phyloP scores from a whole-genome alignment of 2,888 invertebrate species.

The Lepidonotus clava region DNA sequence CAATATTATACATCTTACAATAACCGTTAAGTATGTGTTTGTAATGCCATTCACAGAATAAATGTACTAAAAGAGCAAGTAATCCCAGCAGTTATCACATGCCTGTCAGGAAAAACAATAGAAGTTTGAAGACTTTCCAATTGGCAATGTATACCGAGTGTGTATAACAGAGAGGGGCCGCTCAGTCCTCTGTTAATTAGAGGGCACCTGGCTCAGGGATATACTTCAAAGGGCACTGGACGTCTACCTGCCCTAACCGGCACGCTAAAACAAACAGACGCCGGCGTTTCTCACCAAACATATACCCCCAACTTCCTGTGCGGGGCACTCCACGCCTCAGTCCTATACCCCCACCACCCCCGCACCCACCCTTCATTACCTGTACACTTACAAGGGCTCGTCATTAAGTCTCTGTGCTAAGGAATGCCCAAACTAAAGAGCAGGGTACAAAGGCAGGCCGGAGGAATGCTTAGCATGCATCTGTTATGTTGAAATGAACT shows the following conservation, averaged over 20 bases:
- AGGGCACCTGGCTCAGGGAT: neutral
- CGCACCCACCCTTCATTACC: too few relatives aligned
- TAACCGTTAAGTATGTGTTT: neutral
- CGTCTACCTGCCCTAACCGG: neutral
- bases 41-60: too few relatives aligned
- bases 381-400: neutral
- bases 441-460: neutral
- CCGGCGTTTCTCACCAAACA: neutral
- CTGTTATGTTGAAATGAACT: neutral
- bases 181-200: neutral
- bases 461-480: slow-evolving; percentile 8
- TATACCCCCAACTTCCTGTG: neutral
- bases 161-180: neutral
- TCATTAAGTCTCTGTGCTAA: neutral
- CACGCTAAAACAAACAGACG: neutral
- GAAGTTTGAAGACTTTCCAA: neutral
- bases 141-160: neutral
- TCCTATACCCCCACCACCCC: neutral
- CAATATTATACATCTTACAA: too few relatives aligned
- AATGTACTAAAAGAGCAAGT: too few relatives aligned
- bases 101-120: neutral
- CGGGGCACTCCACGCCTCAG: neutral
- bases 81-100: neutral
- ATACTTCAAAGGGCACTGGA: neutral
- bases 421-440: neutral